A percentile compares a stretch with the other conserved stretches of the same genome.
These are phyloP conservation scores for Probosciger aterrimus DNA, from an alignment of 2,113 vertebrate species.

Conservation along the genomic window DNA sequence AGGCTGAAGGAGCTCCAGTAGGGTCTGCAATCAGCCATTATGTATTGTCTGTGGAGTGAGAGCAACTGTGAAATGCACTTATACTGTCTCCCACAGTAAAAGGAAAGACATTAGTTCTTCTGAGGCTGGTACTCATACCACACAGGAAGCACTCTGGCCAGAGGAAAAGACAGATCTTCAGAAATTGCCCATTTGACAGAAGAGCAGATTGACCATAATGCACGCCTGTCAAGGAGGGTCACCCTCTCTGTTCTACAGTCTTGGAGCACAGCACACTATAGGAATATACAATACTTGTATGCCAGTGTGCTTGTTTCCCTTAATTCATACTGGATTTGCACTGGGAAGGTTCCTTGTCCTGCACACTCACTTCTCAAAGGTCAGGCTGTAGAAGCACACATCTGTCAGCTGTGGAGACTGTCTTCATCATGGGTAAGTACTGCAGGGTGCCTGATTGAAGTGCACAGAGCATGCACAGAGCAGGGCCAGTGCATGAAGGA, in stretches of 20 bases:
- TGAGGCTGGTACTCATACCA: neutral
- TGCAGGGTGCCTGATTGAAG: neutral
- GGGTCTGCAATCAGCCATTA: neutral
- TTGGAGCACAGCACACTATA: rapidly evolving
- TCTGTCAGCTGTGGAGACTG: neutral
- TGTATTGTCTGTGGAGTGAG: neutral
- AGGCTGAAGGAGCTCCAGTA: neutral
- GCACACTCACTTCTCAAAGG: neutral
- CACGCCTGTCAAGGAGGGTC: neutral
- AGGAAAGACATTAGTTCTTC: neutral
- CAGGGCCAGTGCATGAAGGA: neutral
- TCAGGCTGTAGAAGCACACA: neutral
- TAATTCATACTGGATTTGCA: neutral
- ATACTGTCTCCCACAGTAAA: neutral
- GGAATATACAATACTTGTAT: neutral
- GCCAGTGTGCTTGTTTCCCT: neutral
- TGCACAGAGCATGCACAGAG: neutral
- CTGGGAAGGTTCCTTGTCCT: neutral
- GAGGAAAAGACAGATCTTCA: neutral
- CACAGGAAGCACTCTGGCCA: neutral
- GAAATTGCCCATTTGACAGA: neutral
- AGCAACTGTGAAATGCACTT: neutral
- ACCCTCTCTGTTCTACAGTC: neutral
- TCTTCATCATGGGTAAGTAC: neutral
- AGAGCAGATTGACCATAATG: neutral